Conservation (phyloP, 2,113 vertebrate species). For the Phaetusa simplex region DNA sequence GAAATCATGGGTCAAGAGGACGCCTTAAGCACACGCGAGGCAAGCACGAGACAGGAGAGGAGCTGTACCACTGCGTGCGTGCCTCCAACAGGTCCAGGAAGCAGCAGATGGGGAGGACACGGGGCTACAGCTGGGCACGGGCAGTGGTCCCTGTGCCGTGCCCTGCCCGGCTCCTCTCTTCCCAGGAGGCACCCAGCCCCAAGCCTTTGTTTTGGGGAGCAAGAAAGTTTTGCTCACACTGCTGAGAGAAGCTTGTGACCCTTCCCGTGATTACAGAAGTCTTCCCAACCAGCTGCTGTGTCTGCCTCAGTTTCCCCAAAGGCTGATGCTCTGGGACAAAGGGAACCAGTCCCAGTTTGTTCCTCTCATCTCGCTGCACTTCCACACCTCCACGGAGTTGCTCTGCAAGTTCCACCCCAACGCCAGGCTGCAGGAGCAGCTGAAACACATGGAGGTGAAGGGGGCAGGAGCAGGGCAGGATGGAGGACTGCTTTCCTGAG, state of each 20-base stretch:
- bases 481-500: background rate
- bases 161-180: background rate
- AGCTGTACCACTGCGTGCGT: accelerated
- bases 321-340: background rate
- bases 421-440: background rate
- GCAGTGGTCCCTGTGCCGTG: accelerated
- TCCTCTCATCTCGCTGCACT: background rate
- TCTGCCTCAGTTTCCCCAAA: background rate
- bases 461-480: background rate
- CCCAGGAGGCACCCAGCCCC: background rate
- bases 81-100: background rate
- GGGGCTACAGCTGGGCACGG: background rate
- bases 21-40: background rate
- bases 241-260: background rate
- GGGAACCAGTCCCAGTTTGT: background rate
- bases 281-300: background rate
- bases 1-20: background rate
- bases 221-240: background rate
- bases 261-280: background rate
- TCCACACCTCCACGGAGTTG: background rate
- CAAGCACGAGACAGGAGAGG: background rate
- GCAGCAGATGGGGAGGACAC: background rate
- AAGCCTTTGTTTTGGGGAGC: background rate
- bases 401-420: background rate
- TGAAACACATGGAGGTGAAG: background rate